Conservation (phyloP, 1,140 invertebrate genomes). For the Trichogramma pretiosum region DNA sequence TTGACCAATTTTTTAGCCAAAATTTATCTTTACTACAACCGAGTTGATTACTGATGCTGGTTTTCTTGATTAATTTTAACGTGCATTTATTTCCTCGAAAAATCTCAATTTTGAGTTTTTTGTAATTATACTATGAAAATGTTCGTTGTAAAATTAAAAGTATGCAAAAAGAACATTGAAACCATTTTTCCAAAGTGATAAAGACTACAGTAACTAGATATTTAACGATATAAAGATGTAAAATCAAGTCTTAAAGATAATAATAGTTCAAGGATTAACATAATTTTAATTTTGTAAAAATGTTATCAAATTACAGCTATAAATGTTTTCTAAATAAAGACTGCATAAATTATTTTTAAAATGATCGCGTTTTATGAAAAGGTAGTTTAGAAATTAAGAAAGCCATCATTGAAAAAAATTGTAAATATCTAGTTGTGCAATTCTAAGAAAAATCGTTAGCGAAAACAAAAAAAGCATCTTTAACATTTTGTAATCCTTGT, state of each 20-base stretch:
- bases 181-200: slow-evolving; percentile 10
- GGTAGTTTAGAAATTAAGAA: no score
- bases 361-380: no score
- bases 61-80: slow-evolving; percentile 2
- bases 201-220: neutral
- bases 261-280: slow-evolving; percentile 15
- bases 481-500: slow-evolving; percentile 5
- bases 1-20: slow-evolving; percentile 6
- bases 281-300: no score
- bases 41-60: slow-evolving; percentile 2
- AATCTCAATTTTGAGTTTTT: slow-evolving; percentile 7
- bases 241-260: no score
- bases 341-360: neutral
- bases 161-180: slow-evolving; percentile 3
- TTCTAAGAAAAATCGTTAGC: no score
- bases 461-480: no score
- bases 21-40: no score
- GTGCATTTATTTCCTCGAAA: no score
- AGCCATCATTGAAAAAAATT: neutral
- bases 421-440: neutral
- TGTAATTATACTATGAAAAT: neutral
- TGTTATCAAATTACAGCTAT: no score
- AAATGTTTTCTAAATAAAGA: neutral
- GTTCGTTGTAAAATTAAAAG: neutral
- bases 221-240: slow-evolving; percentile 6